Conservation (phyloP, 1,140 invertebrate species). For the Arctopsyche grandis region DNA sequence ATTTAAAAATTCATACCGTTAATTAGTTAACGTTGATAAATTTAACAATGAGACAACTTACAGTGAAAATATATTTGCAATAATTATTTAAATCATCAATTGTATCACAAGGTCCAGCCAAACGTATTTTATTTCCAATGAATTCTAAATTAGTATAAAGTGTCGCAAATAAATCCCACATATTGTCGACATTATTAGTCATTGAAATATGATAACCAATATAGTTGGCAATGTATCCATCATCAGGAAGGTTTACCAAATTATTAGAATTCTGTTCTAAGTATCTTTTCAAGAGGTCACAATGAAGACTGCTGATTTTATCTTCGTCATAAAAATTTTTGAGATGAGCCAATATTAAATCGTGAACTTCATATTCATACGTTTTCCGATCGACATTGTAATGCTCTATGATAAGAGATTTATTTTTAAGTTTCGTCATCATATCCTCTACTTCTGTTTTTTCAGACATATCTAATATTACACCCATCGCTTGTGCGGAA, state of each 20-base stretch:
- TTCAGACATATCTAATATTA: slow-evolving; percentile 37
- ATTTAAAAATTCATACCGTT: too few relatives aligned
- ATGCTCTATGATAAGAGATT: slow-evolving; percentile 48
- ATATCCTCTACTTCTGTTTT: slow-evolving; percentile 11
- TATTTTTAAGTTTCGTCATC: slow-evolving; percentile 42
- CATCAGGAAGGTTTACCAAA: slow-evolving; percentile 44
- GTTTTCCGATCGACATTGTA: slow-evolving; percentile 39
- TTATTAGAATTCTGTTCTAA: not conserved
- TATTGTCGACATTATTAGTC: slow-evolving; percentile 35
- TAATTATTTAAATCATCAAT: slow-evolving; percentile 38
- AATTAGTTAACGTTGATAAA: too few relatives aligned
- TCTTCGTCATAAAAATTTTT: slow-evolving; percentile 31
- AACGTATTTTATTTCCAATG: slow-evolving; percentile 51
- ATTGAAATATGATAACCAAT: slow-evolving; percentile 49
- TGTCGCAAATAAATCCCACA: slow-evolving; percentile 38
- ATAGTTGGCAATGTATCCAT: slow-evolving; percentile 49
- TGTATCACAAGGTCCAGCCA: slow-evolving; percentile 35
- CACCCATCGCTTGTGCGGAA: slow-evolving; percentile 36
- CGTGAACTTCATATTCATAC: slow-evolving; percentile 52
- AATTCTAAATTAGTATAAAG: slow-evolving; percentile 46
- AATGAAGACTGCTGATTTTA: slow-evolving; percentile 43
- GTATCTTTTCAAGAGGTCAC: slow-evolving; percentile 44
- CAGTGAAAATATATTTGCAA: slow-evolving; percentile 28
- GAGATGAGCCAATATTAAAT: slow-evolving; percentile 47
- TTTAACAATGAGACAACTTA: not conserved